phyloP scores from a whole-genome alignment of 2,797 vertebrate genomes.

The Parambassis ranga region DNA sequence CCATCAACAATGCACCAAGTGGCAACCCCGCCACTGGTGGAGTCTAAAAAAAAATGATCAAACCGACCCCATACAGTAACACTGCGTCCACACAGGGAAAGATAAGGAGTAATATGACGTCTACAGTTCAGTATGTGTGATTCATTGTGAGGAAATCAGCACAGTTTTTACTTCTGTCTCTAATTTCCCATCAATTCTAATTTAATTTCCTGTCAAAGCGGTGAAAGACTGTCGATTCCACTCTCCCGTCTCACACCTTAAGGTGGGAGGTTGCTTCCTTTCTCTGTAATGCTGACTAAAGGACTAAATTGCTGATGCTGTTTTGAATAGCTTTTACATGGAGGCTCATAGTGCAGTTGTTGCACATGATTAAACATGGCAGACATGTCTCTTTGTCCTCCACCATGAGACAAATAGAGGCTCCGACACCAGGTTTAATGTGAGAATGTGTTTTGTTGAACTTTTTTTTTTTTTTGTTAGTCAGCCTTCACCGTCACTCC shows the following conservation, averaged over 20 bases:
- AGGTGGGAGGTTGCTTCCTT: background rate
- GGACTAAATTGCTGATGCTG: background rate
- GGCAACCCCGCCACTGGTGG: background rate
- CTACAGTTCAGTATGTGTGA: background rate
- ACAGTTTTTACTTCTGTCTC: background rate
- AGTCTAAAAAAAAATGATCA: too few species aligned
- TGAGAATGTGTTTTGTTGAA: too few species aligned
- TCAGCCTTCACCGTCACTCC: too few species aligned
- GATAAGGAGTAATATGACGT: too few species aligned
- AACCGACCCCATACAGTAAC: too few species aligned
- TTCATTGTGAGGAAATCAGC: background rate
- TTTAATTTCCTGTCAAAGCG: background rate
- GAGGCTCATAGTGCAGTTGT: too few species aligned
- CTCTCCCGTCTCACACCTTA: background rate
- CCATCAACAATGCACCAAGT: background rate
- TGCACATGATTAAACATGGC: too few species aligned
- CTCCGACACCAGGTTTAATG: too few species aligned
- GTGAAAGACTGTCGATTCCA: background rate
- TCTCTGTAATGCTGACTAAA: background rate
- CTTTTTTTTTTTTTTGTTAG: too few species aligned
- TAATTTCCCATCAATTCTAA: background rate
- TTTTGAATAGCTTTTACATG: too few species aligned
- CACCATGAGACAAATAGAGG: too few species aligned
- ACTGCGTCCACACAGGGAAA: background rate
- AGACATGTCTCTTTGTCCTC: too few species aligned